Conservation (phyloP, 2,113 vertebrate genomes). For the Malurus melanocephalus region DNA sequence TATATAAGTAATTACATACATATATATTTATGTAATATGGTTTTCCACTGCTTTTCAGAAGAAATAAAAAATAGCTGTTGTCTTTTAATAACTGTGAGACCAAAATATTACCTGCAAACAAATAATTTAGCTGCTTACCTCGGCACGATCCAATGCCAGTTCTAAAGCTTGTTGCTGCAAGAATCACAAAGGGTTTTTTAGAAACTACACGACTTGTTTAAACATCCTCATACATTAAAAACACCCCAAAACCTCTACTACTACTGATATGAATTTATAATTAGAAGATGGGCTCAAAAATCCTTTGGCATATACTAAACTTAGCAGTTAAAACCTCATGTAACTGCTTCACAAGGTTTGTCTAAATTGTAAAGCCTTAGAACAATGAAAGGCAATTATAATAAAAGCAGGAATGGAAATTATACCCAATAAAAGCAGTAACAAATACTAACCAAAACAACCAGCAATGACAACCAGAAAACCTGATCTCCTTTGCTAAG, state of each 20-base stretch:
- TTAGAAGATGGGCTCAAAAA: neutral
- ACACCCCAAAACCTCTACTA: neutral
- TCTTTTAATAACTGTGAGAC: neutral
- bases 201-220: neutral
- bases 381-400: neutral
- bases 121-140: slow-evolving; percentile 75
- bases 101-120: neutral
- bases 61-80: neutral
- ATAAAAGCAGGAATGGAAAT: neutral
- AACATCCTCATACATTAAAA: neutral
- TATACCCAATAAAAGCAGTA: neutral
- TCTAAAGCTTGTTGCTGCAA: slow-evolving; percentile 94
- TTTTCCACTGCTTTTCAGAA: neutral
- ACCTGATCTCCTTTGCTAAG: neutral
- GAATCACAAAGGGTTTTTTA: slow-evolving; percentile 37
- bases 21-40: neutral
- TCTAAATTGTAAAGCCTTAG: neutral
- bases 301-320: neutral
- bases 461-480: neutral
- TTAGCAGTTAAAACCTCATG: neutral
- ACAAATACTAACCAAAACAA: neutral
- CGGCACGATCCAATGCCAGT: slow-evolving; percentile 96
- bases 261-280: neutral
- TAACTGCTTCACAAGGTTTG: neutral
- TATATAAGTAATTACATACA: accelerated